Evolutionary conservation across 2,888 invertebrate species (phyloP).

Genomic region (Kuschelorhynchus macadamiae): DNA sequence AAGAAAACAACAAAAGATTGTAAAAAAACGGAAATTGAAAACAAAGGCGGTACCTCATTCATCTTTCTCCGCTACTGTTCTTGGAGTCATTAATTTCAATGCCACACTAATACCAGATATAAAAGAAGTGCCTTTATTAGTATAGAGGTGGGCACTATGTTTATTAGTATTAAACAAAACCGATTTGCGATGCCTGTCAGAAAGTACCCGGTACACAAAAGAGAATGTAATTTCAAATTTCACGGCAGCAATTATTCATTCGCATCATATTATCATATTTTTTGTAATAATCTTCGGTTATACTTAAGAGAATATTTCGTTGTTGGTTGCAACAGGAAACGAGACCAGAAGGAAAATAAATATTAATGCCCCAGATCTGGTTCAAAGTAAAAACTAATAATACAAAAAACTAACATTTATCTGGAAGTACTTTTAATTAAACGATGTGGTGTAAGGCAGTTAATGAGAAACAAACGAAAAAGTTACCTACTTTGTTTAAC

Average conservation of each 20-base stretch:
- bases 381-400: too few relatives aligned
- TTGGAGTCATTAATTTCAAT: constrained; percentile 45
- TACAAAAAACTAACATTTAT: too few relatives aligned
- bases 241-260: constrained; percentile 68
- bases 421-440: too few relatives aligned
- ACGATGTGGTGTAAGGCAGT: not conserved
- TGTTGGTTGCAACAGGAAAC: too few relatives aligned
- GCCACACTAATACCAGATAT: constrained; percentile 37
- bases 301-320: too few relatives aligned
- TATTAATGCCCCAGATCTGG: too few relatives aligned
- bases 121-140: constrained; percentile 45
- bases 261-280: constrained; percentile 52
- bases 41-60: constrained; percentile 46
- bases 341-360: too few relatives aligned
- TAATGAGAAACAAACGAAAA: constrained; percentile 24
- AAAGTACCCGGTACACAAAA: constrained; percentile 58
- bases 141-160: constrained; percentile 35
- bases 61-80: constrained; percentile 49
- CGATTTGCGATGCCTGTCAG: constrained; percentile 59
- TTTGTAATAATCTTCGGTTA: not conserved
- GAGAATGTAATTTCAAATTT: constrained; percentile 67
- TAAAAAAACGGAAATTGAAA: constrained; percentile 46
- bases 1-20: constrained; percentile 40
- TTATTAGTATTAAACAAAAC: constrained; percentile 56
- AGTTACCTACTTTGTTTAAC: constrained; percentile 29